Conservation (phyloP, 2,113 vertebrate species). For the Polypterus bichir region DNA sequence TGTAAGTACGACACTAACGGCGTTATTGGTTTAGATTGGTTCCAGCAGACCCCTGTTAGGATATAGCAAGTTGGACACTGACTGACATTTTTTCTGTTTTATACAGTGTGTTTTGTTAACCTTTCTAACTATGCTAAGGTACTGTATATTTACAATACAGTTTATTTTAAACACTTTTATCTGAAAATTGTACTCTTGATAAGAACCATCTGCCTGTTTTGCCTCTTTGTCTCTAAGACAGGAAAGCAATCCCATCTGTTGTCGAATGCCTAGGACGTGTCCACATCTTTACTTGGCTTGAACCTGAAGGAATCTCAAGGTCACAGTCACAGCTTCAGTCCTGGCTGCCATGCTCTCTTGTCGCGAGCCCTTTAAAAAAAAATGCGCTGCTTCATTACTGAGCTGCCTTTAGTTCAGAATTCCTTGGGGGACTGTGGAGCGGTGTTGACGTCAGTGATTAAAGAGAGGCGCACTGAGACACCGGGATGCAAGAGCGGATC, state of each 20-base stretch:
- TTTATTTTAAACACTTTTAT: background rate
- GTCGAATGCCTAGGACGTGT: too few relatives aligned
- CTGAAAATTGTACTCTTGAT: background rate
- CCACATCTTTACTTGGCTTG: too few relatives aligned
- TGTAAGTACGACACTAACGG: too few relatives aligned
- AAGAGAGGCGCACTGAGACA: slow-evolving; percentile 9
- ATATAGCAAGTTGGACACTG: too few relatives aligned
- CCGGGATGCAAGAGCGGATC: slow-evolving; percentile 21
- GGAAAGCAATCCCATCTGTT: too few relatives aligned
- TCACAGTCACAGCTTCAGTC: background rate
- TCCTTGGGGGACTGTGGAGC: slow-evolving; percentile 7
- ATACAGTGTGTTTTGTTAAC: too few relatives aligned
- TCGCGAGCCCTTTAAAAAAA: background rate
- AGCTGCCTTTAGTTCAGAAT: slow-evolving; percentile 7
- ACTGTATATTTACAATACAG: too few relatives aligned
- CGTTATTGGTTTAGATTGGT: too few relatives aligned
- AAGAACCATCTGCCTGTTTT: background rate
- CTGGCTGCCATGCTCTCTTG: background rate
- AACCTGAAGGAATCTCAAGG: too few relatives aligned
- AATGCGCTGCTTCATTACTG: slow-evolving; percentile 5
- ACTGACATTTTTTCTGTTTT: too few relatives aligned
- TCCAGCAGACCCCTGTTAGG: too few relatives aligned
- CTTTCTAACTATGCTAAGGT: too few relatives aligned
- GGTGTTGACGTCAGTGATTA: slow-evolving; percentile 14
- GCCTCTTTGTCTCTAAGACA: background rate